Evolutionary conservation across 1,140 invertebrate genomes (phyloP), one percentile per base, ranked within the genome.

Genomic region (Helicorthomorpha holstii): DNA sequence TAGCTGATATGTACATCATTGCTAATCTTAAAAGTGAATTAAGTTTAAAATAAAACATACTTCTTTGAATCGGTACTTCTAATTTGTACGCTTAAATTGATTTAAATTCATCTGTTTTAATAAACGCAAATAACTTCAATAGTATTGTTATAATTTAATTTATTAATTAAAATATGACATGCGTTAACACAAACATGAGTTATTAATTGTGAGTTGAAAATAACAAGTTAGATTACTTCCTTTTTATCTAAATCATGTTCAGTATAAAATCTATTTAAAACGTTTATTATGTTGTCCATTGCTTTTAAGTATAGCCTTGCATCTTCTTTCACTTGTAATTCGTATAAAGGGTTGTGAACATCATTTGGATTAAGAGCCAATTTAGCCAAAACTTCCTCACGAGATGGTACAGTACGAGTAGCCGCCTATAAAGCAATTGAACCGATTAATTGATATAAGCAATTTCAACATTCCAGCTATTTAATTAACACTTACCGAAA

Each of bases 331-430:
- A 67, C 49, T 16, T 54, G 58, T 24, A 59, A 50, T 14, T 55
- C 22, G 49, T 58, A 64, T 2, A 57, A 22, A 12, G 51, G 42
- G 7, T 56, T 52, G 3, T 58, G 48, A 0, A 47, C 50, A 14
- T 58, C 54, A 3, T 27, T 21, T 7, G 59, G 53, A 26, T 12
- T 16, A 19, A 41, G 24, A 10, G 27, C 49, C n/a, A 67, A 42
- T 7, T 60, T 55, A 19, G 56, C 49, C 7, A 67, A 38, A 48
- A 66, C 64, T 25, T 56, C 57, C 16, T 58, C 55, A 42, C 61
- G 57, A 52, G 61, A 62, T 22, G 65, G 65, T 26, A 66, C 43
- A 25, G 64, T 61, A 45, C 64, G 64, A 22, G 60, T 59, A 16
- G 65, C 65, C n/a, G 65, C 59, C 65, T 65, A 56, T 49, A 26